A percentile compares a stretch with the other conserved stretches of the same genome.
Conservation (phyloP, 2,888 invertebrate species). For the Pseudococcus viburni region DNA sequence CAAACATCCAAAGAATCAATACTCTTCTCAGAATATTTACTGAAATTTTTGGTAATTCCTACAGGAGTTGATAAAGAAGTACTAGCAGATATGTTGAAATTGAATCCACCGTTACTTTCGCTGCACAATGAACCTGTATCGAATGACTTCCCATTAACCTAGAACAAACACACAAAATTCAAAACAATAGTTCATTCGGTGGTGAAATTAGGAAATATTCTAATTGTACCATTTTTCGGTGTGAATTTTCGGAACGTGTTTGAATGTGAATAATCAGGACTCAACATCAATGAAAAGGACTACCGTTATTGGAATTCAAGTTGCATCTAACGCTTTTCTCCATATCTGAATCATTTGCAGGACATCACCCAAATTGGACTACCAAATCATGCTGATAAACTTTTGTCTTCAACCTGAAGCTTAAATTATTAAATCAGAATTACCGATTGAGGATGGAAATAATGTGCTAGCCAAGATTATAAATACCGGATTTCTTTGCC, state of each 20-base stretch:
- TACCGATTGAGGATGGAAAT: background rate
- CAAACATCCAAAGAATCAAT: background rate
- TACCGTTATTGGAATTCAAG: background rate
- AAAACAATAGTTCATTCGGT: background rate
- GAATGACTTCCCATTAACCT: slow-evolving; percentile 6
- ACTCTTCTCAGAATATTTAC: slow-evolving; percentile 14
- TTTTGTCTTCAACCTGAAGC: background rate
- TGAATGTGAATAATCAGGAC: background rate
- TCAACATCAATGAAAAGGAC: background rate
- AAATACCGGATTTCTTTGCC: background rate
- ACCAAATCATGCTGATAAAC: background rate
- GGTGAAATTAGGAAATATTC: background rate
- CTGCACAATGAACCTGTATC: slow-evolving; percentile 4
- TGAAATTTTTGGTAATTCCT: background rate
- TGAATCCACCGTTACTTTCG: slow-evolving; percentile 1
- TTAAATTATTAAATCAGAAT: background rate
- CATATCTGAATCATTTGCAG: background rate
- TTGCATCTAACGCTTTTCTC: background rate
- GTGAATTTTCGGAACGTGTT: background rate
- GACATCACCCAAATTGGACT: background rate
- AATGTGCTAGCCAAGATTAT: background rate
- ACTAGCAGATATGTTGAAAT: background rate
- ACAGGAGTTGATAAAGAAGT: slow-evolving; percentile 9
- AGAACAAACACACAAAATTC: background rate
- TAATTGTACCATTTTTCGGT: background rate